Percentiles rank a stretch among this genome's conserved stretches.
These are phyloP conservation scores for Ranitomeya imitator DNA, from an alignment of 2,113 vertebrate species.

Conservation along the genomic window DNA sequence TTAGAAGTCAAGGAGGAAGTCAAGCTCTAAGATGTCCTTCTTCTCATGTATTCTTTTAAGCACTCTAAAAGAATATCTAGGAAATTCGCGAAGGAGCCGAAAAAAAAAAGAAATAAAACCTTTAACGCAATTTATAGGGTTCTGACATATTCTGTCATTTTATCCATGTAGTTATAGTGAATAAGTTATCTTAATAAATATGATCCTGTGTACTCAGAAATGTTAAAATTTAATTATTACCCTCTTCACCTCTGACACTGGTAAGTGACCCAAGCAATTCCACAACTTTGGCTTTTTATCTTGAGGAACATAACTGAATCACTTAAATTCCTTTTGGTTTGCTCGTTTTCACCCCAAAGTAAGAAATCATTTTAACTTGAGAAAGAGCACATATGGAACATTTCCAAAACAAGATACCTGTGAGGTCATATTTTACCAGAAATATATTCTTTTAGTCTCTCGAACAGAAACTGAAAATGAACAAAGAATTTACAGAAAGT, in stretches of 20 bases:
- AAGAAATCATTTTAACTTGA: conserved; percentile 32
- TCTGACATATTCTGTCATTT: conserved; percentile 4
- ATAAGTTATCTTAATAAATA: conserved; percentile 34
- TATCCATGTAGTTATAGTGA: background rate
- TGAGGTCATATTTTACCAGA: conserved; percentile 24
- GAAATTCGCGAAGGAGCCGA: background rate
- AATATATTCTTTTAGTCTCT: conserved; percentile 18
- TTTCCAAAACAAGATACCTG: background rate
- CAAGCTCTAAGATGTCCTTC: conserved; percentile 5
- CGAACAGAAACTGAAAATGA: background rate
- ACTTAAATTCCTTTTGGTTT: conserved; percentile 8
- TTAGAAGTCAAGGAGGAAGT: background rate
- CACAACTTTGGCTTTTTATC: conserved; percentile 14
- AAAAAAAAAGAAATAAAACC: background rate
- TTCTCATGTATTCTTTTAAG: conserved; percentile 26
- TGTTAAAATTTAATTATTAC: conserved; percentile 43
- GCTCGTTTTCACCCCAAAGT: conserved; percentile 41
- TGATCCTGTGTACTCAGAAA: conserved; percentile 20
- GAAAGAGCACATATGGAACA: conserved; percentile 6
- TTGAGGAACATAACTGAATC: conserved; percentile 34
- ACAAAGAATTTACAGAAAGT: background rate
- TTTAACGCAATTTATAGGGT: background rate
- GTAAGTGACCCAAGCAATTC: conserved; percentile 5
- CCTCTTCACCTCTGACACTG: conserved; percentile 38
- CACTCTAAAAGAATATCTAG: background rate